phyloP scores from a whole-genome alignment of 2,113 vertebrate genomes.

The Onychorhynchus coronatus region DNA sequence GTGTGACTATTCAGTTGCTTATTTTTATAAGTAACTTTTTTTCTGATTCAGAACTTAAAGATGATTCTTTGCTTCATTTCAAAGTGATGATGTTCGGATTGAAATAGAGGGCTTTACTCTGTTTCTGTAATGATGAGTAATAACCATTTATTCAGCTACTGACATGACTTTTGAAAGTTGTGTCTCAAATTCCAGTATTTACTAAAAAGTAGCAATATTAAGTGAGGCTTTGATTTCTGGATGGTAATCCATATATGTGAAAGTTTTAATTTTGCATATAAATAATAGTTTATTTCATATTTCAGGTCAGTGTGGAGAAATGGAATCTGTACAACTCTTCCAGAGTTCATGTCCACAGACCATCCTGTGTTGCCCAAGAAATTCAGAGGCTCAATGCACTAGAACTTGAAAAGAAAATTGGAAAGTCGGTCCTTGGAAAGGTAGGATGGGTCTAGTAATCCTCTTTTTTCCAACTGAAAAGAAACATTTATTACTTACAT shows the following conservation, averaged over 20 bases:
- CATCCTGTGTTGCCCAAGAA: conserved; percentile 90
- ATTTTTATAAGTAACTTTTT: neutral
- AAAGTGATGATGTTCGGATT: neutral
- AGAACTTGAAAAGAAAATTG: conserved; percentile 88
- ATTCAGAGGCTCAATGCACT: conserved; percentile 86
- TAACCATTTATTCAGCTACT: neutral
- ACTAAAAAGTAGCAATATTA: neutral
- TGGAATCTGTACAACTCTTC: conserved; percentile 91
- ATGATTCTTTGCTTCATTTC: neutral
- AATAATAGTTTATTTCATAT: neutral
- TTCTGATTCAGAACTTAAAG: neutral
- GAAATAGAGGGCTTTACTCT: neutral
- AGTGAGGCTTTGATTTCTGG: neutral
- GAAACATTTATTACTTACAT: neutral
- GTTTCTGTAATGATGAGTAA: neutral
- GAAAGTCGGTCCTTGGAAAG: conserved; percentile 94
- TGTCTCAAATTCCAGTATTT: neutral
- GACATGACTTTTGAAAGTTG: neutral
- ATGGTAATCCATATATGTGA: neutral
- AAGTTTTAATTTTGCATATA: neutral
- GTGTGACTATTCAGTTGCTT: neutral
- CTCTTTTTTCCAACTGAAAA: neutral
- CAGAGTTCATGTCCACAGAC: conserved; percentile 85
- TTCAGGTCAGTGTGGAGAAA: conserved; percentile 88
- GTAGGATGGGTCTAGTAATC: conserved; percentile 61